These are phyloP conservation scores for Choreutis nemorana DNA, from an alignment of 2,888 invertebrate genomes.

Conservation along the genomic window DNA sequence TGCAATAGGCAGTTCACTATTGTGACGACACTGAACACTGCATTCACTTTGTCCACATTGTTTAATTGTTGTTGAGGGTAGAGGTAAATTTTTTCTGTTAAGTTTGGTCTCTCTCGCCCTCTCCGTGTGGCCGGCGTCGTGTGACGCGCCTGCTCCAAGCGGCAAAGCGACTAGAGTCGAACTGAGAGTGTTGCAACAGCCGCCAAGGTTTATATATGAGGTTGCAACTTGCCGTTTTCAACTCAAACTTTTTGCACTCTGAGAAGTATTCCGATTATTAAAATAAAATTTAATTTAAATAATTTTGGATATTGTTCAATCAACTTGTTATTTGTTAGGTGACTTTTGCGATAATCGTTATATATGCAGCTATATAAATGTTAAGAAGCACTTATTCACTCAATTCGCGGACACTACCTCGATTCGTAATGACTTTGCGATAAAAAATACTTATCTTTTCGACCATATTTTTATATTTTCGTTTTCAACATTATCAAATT, in stretches of 20 bases:
- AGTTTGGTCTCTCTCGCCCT: slow-evolving; percentile 57
- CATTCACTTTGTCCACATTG: slow-evolving; percentile 61
- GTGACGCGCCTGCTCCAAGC: slow-evolving; percentile 56
- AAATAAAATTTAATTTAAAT: slow-evolving; percentile 17
- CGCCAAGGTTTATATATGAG: slow-evolving; percentile 61
- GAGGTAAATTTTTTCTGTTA: slow-evolving; percentile 20
- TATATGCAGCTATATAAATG: too few relatives aligned
- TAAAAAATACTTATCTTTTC: too few relatives aligned
- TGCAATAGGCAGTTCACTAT: slow-evolving; percentile 34
- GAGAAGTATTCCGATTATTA: too few relatives aligned
- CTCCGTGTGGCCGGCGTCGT: slow-evolving; percentile 60
- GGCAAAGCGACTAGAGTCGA: slow-evolving; percentile 69
- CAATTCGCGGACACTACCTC: slow-evolving; percentile 2
- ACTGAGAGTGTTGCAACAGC: slow-evolving; percentile 63
- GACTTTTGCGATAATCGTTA: too few relatives aligned
- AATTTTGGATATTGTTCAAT: slow-evolving; percentile 15
- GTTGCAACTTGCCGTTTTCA: slow-evolving; percentile 34
- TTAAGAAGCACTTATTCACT: slow-evolving; percentile 2
- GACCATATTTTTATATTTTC: too few relatives aligned
- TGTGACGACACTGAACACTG: slow-evolving; percentile 59
- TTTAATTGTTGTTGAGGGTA: slow-evolving; percentile 34
- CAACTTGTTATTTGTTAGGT: slow-evolving; percentile 1
- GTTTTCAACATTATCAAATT: too few relatives aligned
- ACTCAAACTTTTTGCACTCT: slow-evolving; percentile 3
- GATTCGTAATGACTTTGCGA: too few relatives aligned